Percentiles rank a stretch among this genome's conserved stretches.
phyloP scores from a whole-genome alignment of 2,888 invertebrate genomes.

The Patella caerulea region DNA sequence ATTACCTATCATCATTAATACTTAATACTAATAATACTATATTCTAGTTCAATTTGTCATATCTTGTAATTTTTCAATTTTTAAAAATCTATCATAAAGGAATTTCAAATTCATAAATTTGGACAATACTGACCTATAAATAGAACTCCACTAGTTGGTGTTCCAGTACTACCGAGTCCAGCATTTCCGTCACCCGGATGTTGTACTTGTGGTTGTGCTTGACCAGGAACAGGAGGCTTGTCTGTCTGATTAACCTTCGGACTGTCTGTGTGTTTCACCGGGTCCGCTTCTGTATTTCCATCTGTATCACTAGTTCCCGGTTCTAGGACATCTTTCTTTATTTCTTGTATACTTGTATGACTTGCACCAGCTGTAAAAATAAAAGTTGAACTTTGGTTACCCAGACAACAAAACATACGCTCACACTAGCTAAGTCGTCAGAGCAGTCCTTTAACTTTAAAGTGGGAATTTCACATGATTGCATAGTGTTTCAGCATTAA shows the following conservation, averaged over 20 bases:
- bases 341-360: slow-evolving; percentile 6
- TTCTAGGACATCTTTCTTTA: slow-evolving; percentile 19
- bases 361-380: not conserved
- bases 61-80: no score
- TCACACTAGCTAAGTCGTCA: no score
- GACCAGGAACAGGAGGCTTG: not conserved
- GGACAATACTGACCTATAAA: not conserved
- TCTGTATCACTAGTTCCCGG: not conserved
- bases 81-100: not conserved
- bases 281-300: not conserved
- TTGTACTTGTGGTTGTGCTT: not conserved
- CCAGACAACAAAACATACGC: no score
- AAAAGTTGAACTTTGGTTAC: no score
- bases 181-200: not conserved
- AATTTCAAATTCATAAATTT: no score
- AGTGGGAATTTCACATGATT: no score
- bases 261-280: not conserved
- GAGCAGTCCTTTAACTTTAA: no score
- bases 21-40: no score
- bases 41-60: no score
- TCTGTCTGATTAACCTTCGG: not conserved
- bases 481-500: no score
- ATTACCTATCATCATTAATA: not conserved
- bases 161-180: not conserved
- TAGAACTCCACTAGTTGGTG: not conserved